A percentile compares a stretch with the other conserved stretches of the same genome.
Conservation (phyloP, 1,140 invertebrate species). For the Psix sp. region DNA sequence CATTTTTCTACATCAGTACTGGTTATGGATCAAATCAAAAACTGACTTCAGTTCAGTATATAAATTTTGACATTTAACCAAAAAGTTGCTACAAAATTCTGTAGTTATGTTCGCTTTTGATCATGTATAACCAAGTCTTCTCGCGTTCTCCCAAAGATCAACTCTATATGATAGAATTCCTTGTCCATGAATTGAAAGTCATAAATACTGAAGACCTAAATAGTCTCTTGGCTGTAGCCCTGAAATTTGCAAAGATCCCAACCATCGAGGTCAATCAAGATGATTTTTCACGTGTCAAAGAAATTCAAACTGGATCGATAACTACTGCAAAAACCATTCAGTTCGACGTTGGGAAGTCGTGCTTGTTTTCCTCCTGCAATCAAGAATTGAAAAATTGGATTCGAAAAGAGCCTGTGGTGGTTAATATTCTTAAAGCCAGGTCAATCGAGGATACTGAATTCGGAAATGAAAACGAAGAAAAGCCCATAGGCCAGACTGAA, state of each 20-base stretch:
- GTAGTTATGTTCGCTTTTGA: conserved; percentile 18
- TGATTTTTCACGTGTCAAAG: conserved; percentile 25
- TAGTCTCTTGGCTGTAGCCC: conserved; percentile 27
- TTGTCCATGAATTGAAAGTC: conserved; percentile 56
- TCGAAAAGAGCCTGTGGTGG: conserved; percentile 49
- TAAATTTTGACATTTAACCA: conserved; percentile 3
- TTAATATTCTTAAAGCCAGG: conserved; percentile 5
- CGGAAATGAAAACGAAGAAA: conserved; percentile 6
- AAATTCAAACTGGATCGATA: background rate
- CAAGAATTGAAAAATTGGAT: conserved; percentile 38
- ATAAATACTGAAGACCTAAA: conserved; percentile 15
- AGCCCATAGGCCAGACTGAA: conserved; percentile 58
- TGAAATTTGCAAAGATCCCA: conserved; percentile 61
- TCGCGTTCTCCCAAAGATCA: conserved; percentile 47
- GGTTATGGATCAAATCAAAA: background rate
- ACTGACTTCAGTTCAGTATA: conserved; percentile 14
- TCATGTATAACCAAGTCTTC: conserved; percentile 26
- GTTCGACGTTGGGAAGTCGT: conserved; percentile 62
- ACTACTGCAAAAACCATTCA: conserved; percentile 3
- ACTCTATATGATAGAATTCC: conserved; percentile 66
- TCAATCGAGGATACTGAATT: conserved; percentile 9
- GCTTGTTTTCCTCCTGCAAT: conserved; percentile 59
- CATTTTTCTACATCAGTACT: conserved; percentile 10
- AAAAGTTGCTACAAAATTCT: conserved; percentile 13
- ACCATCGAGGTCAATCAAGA: conserved; percentile 51